Percentiles rank a stretch among this genome's conserved stretches.
phyloP scores from a whole-genome alignment of 2,888 invertebrate species.

The Dynastes hyllus region DNA sequence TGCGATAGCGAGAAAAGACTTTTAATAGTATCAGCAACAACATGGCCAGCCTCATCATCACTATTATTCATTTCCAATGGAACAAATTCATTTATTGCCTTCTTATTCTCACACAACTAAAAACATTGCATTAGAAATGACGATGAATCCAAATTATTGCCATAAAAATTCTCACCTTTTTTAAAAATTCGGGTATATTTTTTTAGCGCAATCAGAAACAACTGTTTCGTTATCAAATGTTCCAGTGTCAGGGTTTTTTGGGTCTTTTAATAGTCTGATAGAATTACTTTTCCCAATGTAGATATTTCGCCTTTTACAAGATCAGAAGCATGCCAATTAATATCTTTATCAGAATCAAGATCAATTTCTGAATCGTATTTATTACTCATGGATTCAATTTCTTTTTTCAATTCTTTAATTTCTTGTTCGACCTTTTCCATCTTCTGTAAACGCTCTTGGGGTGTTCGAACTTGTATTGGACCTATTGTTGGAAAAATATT shows the following conservation, averaged over 20 bases:
- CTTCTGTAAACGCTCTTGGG: slow-evolving; percentile 22
- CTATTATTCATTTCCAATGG: not conserved
- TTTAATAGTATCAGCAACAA: slow-evolving; percentile 8
- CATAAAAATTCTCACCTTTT: slow-evolving; percentile 13
- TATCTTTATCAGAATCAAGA: not conserved
- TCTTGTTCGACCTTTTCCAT: slow-evolving; percentile 20
- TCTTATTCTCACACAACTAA: slow-evolving; percentile 25
- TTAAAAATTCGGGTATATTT: slow-evolving; percentile 32
- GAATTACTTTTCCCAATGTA: not conserved
- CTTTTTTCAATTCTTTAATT: slow-evolving; percentile 24
- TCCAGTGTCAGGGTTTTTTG: not conserved
- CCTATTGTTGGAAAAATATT: slow-evolving; percentile 32
- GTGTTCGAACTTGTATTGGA: slow-evolving; percentile 23
- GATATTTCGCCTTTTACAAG: slow-evolving; percentile 20
- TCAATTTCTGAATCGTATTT: not conserved
- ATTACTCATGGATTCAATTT: slow-evolving; percentile 7
- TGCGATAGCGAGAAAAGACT: slow-evolving; percentile 5
- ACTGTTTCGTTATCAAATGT: not conserved
- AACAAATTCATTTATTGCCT: slow-evolving; percentile 21
- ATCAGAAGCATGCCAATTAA: slow-evolving; percentile 16
- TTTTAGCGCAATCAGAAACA: slow-evolving; percentile 6
- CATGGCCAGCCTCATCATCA: not conserved
- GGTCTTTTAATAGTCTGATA: not conserved
- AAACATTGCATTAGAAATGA: not conserved
- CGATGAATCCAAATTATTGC: not conserved